A percentile compares a stretch with the other conserved stretches of the same genome.
Conservation (phyloP, 2,113 vertebrate species). For the Orycteropus afer region DNA sequence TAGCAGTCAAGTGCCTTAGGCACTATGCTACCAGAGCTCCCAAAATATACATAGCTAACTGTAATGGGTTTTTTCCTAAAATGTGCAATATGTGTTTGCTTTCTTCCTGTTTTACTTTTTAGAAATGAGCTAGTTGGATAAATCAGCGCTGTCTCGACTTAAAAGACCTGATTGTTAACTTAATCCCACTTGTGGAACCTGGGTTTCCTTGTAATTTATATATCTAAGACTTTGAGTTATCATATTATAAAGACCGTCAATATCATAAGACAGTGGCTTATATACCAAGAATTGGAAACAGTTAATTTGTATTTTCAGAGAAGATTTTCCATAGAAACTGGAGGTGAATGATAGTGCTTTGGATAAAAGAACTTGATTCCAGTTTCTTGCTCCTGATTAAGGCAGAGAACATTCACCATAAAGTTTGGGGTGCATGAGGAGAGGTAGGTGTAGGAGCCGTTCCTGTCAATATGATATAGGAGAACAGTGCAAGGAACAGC, state of each 20-base stretch:
- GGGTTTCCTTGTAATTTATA: rapidly evolving
- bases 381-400: not conserved
- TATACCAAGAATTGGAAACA: not conserved
- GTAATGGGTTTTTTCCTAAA: constrained; percentile 72
- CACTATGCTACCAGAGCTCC: no score
- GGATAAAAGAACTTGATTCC: not conserved
- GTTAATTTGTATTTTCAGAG: not conserved
- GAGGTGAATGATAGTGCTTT: not conserved
- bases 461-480: not conserved
- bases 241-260: not conserved
- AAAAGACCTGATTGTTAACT: not conserved
- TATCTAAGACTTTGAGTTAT: not conserved
- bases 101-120: constrained; percentile 58
- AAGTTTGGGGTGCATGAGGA: not conserved
- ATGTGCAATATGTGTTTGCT: constrained; percentile 69
- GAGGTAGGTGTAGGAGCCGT: not conserved
- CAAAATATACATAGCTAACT: constrained; percentile 54
- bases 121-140: constrained; percentile 57
- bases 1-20: no score
- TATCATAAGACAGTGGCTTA: not conserved
- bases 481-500: not conserved
- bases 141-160: not conserved
- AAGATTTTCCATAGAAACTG: not conserved
- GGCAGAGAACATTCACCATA: not conserved
- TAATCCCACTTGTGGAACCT: rapidly evolving